Percentiles rank a stretch among this genome's conserved stretches.
Conservation (phyloP, 1,140 invertebrate species). For the Aphidius gifuensis region DNA sequence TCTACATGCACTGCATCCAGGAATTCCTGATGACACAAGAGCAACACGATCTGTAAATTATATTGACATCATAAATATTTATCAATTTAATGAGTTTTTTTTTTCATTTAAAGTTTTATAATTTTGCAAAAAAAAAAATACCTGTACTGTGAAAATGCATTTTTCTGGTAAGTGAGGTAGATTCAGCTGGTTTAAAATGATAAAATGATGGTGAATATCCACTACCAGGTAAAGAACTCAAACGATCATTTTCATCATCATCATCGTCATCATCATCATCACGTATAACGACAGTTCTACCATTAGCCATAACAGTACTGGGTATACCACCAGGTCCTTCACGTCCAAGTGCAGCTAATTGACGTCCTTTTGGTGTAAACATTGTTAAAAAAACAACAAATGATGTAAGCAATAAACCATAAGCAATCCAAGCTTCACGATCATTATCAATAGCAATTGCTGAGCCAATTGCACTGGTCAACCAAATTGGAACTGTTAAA, state of each 20-base stretch:
- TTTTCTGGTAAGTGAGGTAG: constrained; percentile 62
- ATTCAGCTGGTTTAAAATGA: constrained; percentile 82
- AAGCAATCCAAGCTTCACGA: constrained; percentile 83
- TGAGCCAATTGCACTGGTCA: constrained; percentile 64
- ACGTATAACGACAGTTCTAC: constrained; percentile 37
- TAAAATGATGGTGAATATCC: constrained; percentile 87
- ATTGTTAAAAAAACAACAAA: constrained; percentile 84
- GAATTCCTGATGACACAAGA: constrained; percentile 46
- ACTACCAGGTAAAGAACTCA: constrained; percentile 76
- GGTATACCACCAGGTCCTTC: constrained; percentile 48
- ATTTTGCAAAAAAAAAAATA: constrained; percentile 16
- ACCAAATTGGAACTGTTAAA: constrained; percentile 80
- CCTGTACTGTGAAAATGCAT: constrained; percentile 50
- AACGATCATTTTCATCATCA: constrained; percentile 58
- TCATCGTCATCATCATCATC: constrained; percentile 48
- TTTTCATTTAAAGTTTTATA: neutral
- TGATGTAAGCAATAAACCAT: constrained; percentile 79
- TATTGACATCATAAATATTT: constrained; percentile 38
- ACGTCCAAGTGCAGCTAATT: constrained; percentile 83
- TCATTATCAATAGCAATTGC: constrained; percentile 72
- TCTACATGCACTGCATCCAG: constrained; percentile 45
- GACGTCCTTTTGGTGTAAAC: constrained; percentile 92
- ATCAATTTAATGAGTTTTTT: constrained; percentile 26
- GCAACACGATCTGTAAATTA: constrained; percentile 44
- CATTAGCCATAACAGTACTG: constrained; percentile 29